Percentiles rank a stretch among this genome's conserved stretches.
Conservation (phyloP, 2,797 vertebrate genomes). For the Macroramphosus scolopax region DNA sequence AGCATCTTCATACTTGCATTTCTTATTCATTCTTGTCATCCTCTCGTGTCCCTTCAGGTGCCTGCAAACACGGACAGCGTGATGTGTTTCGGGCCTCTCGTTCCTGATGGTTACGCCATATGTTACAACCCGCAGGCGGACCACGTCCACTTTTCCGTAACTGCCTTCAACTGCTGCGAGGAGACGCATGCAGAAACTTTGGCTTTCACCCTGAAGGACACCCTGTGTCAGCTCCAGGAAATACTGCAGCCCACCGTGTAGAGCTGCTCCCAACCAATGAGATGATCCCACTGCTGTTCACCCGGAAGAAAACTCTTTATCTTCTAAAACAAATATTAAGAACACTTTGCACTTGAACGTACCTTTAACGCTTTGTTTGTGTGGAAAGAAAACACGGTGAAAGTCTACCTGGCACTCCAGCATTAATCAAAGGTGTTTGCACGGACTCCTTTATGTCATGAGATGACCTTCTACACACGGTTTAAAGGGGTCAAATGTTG, state of each 20-base stretch:
- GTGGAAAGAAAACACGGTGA: constrained; percentile 2
- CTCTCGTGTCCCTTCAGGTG: constrained; percentile 60
- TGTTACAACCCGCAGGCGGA: constrained; percentile 83
- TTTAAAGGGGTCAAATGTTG: no score
- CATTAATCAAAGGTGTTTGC: constrained; percentile 23
- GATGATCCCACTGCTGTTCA: constrained; percentile 5
- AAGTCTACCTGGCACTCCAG: constrained; percentile 41
- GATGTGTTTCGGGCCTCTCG: constrained; percentile 84
- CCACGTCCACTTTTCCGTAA: constrained; percentile 82
- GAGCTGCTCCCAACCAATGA: constrained; percentile 19
- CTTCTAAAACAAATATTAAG: no score
- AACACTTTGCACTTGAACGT: no score
- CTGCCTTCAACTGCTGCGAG: constrained; percentile 86
- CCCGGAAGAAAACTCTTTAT: neutral
- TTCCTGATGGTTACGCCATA: constrained; percentile 83
- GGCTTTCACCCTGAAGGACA: constrained; percentile 69
- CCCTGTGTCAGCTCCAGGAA: constrained; percentile 75
- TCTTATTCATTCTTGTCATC: no score
- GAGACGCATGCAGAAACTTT: constrained; percentile 81
- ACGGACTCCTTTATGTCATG: constrained; percentile 22
- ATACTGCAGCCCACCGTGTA: constrained; percentile 72
- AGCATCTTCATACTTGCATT: no score
- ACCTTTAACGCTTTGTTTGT: constrained; percentile 15
- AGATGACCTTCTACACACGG: no score
- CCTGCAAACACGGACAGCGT: constrained; percentile 82